phyloP scores from a whole-genome alignment of 1,140 invertebrate species.

The Rhagoletis zephyria region DNA sequence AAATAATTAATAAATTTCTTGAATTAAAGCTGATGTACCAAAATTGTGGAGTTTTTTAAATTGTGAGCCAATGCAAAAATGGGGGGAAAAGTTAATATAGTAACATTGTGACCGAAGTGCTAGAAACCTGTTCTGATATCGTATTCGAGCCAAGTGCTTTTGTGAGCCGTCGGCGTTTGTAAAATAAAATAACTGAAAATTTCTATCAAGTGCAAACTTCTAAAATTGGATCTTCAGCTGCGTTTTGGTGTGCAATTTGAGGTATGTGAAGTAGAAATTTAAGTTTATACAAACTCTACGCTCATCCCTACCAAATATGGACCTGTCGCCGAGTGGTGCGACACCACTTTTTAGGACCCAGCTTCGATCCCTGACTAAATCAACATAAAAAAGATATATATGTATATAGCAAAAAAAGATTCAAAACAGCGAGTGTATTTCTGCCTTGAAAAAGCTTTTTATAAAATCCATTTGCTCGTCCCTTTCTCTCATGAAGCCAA shows the following conservation, averaged over 20 bases:
- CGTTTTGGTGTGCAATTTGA: not conserved
- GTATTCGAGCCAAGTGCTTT: not conserved
- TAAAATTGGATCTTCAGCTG: not conserved
- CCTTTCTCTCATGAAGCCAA: no score
- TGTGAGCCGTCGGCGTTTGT: conserved; percentile 38
- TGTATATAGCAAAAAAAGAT: no score
- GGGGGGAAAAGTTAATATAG: not conserved
- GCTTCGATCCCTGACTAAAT: no score
- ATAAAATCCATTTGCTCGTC: no score
- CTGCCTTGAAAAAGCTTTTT: no score
- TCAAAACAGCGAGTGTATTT: no score
- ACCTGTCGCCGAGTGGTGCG: no score
- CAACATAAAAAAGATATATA: no score
- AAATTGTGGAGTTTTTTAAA: not conserved
- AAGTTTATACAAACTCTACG: no score
- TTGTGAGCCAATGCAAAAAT: not conserved
- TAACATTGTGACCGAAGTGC: not conserved
- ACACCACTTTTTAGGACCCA: no score
- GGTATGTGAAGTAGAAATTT: not conserved
- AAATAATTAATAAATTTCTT: not conserved
- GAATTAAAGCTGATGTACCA: not conserved
- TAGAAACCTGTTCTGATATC: not conserved
- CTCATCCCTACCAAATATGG: no score
- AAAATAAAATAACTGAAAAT: not conserved
- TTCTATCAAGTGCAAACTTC: not conserved